Base-by-base conservation (phyloP, 2,888 invertebrate genomes). In the Trachelus iudaicus region DNA sequence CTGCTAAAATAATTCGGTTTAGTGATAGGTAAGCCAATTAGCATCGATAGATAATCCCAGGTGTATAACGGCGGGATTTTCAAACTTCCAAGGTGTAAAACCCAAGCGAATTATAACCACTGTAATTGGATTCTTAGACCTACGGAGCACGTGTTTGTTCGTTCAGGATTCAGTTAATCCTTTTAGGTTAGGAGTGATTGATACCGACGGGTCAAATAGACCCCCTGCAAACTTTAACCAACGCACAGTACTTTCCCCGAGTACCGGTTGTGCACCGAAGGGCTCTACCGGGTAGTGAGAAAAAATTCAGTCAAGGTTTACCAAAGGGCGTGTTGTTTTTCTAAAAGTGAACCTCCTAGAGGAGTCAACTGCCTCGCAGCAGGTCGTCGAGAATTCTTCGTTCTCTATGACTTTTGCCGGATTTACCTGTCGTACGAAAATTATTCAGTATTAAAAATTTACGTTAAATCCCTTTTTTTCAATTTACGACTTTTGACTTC, bases 401-500 rank as follows among this genome's bases (percentile, higher is more conserved):
- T 81, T 80, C 78, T 77, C 78, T 81, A 80, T 79, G 82, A 82
- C 82, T 80, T 80, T 73, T 73, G 75, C 76, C 81, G 83, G 83
- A 81, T 83, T 56, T 56, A 56, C 56, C 23, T 56, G 56, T 73
- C 77, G 76, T 69, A 79, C 80, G 80, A 81, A 86, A 85, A 83
- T 84, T 83, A 83, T 85, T 85, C 83, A 81, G 82, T 80, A 77
- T 77, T 79, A 82, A 80, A 80, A 83, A 81, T 82, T 80, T 80
- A 71, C 75, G 75, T 77, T 80, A 83, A 84, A 81, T 83, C 85
- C 82, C n/a, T 75, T 56, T 71, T 71, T 73, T 37, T 69, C 35
- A 30, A 68, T 76, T 33, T 73, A 12, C 56, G 34, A 75, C 73
- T 40, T 69, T 75, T 82, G 83, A 84, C 82, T 84, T 84, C 80